Evolutionary conservation across 2,888 invertebrate genomes (phyloP).

Genomic region (Drosophila planitibia): DNA sequence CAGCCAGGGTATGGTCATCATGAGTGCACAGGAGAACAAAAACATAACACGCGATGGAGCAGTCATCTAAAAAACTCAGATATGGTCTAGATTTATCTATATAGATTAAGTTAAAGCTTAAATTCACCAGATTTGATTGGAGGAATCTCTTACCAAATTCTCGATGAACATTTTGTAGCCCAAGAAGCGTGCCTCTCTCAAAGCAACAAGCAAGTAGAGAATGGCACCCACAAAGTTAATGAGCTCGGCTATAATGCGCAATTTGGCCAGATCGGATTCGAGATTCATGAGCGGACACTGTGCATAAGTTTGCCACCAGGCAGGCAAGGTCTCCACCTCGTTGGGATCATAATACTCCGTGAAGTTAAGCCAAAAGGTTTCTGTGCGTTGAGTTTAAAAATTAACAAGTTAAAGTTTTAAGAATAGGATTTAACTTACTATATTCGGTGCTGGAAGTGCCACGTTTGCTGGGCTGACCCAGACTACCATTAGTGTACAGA

Average conservation of each 20-base stretch:
- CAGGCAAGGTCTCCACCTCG: slow-evolving; percentile 72
- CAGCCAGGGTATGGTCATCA: slow-evolving; percentile 93
- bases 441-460: slow-evolving; percentile 70
- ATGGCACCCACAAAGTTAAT: slow-evolving; percentile 93
- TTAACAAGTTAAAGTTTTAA: background rate
- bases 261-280: slow-evolving; percentile 82
- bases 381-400: slow-evolving; percentile 47
- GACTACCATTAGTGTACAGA: slow-evolving; percentile 43
- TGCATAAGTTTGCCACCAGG: slow-evolving; percentile 84
- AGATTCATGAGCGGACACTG: slow-evolving; percentile 85
- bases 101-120: background rate
- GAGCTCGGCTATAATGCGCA: slow-evolving; percentile 92
- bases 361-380: slow-evolving; percentile 84
- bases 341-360: slow-evolving; percentile 82
- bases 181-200: slow-evolving; percentile 95
- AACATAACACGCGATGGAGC: slow-evolving; percentile 97
- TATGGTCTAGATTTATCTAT: background rate
- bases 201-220: slow-evolving; percentile 93
- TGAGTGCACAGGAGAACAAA: slow-evolving; percentile 95
- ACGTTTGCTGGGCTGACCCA: slow-evolving; percentile 49
- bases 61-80: slow-evolving; percentile 88
- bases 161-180: slow-evolving; percentile 97
- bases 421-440: slow-evolving; percentile 44
- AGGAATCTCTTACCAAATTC: slow-evolving; percentile 90
- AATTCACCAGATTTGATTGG: background rate